Conservation (phyloP, 2,797 vertebrate genomes). For the Perodicticus potto region DNA sequence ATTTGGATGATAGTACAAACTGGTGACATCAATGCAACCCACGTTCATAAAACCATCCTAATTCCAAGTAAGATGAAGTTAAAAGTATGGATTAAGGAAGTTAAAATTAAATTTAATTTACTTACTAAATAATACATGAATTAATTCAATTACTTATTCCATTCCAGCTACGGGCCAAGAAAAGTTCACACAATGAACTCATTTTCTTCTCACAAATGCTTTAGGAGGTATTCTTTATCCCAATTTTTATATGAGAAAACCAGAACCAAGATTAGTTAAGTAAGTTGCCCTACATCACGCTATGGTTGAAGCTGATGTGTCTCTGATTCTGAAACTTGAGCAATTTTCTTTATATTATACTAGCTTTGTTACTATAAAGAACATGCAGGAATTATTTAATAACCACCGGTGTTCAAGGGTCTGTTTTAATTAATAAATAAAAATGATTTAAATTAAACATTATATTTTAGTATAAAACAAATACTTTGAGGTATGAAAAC, state of each 20-base stretch:
- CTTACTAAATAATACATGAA: constrained; percentile 25
- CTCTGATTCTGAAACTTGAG: neutral
- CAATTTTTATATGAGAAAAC: neutral
- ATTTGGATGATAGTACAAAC: neutral
- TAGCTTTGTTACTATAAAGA: neutral
- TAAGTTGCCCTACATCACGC: neutral
- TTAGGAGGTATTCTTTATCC: neutral
- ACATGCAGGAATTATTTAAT: neutral
- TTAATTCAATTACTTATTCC: neutral
- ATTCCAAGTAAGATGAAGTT: neutral
- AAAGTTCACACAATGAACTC: constrained; percentile 17
- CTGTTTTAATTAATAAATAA: constrained; percentile 33
- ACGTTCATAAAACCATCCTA: neutral
- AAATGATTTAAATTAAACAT: constrained; percentile 45
- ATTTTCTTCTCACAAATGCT: constrained; percentile 17
- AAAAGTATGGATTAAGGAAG: constrained; percentile 10
- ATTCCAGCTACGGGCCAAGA: neutral
- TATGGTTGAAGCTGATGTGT: neutral
- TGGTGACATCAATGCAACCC: neutral
- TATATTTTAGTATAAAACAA: constrained; percentile 25
- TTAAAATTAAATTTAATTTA: constrained; percentile 51
- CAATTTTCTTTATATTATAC: neutral
- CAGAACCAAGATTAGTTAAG: neutral
- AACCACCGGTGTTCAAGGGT: neutral
- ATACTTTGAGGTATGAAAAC: neutral